phyloP scores from a whole-genome alignment of 2,888 invertebrate genomes.

The Sicus ferrugineus region DNA sequence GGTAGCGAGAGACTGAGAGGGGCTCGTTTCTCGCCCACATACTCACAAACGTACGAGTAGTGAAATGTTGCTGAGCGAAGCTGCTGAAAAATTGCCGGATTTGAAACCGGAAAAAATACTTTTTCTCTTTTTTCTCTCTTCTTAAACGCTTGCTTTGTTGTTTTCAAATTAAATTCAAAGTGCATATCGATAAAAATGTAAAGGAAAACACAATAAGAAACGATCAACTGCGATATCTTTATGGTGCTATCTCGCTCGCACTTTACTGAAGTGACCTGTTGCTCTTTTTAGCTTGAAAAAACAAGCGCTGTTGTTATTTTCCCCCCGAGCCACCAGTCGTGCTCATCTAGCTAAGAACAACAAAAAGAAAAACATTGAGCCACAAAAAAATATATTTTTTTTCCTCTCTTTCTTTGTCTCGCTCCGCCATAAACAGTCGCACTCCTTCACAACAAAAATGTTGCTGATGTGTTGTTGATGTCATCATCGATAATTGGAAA shows the following conservation, averaged over 20 bases:
- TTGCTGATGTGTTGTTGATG: background rate
- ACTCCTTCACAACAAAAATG: background rate
- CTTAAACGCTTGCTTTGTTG: conserved; percentile 1
- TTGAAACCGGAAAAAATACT: too few relatives aligned
- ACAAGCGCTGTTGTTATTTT: background rate
- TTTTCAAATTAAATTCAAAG: too few relatives aligned
- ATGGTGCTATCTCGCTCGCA: background rate
- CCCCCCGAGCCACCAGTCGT: too few relatives aligned
- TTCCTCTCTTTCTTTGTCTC: conserved; percentile 1
- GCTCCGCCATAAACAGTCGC: background rate
- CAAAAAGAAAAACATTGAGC: background rate
- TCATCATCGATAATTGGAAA: background rate
- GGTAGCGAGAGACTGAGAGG: too few relatives aligned
- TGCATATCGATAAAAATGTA: too few relatives aligned
- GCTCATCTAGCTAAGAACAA: background rate
- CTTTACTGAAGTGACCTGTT: conserved; percentile 16
- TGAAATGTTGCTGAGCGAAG: too few relatives aligned
- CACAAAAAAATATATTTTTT: background rate
- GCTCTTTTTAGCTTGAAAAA: conserved; percentile 29
- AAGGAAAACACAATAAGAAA: too few relatives aligned
- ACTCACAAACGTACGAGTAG: background rate
- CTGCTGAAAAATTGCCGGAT: too few relatives aligned
- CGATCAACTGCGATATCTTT: too few relatives aligned
- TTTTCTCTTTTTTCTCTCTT: too few relatives aligned
- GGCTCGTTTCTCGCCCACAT: background rate